A percentile compares a stretch with the other conserved stretches of the same genome.
Evolutionary conservation across 2,797 vertebrate species (phyloP).

Genomic region (Acrossocheilus wenchowensis): DNA sequence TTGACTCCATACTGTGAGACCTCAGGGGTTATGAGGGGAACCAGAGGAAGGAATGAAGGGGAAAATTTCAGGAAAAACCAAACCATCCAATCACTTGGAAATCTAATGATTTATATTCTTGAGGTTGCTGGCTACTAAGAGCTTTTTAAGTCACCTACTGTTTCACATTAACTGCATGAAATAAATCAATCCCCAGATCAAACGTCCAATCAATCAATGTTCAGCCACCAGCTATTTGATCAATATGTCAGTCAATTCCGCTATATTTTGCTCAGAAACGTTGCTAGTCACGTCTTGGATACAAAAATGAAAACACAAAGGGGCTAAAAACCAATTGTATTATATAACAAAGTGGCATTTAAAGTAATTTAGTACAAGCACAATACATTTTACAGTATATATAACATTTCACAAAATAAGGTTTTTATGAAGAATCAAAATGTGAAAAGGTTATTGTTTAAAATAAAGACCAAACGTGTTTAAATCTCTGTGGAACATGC

Average conservation of each 20-base stretch:
- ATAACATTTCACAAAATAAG: neutral
- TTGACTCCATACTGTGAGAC: slow-evolving; percentile 37
- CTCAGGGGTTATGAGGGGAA: slow-evolving; percentile 7
- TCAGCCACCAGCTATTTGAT: neutral
- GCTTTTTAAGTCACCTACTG: neutral
- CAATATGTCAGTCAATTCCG: slow-evolving; percentile 13
- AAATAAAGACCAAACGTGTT: neutral
- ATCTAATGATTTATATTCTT: slow-evolving; percentile 21
- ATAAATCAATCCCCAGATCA: neutral
- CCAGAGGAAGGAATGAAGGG: slow-evolving; percentile 35
- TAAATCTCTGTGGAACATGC: neutral
- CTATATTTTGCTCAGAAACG: neutral
- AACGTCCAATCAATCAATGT: slow-evolving; percentile 24
- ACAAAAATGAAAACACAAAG: neutral
- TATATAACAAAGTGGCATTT: neutral
- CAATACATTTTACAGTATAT: neutral
- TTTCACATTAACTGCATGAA: slow-evolving; percentile 10
- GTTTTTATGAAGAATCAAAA: neutral
- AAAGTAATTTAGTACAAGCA: neutral
- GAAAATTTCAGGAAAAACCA: slow-evolving; percentile 39
- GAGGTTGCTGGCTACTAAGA: neutral
- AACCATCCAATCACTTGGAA: neutral
- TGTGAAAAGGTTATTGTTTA: neutral
- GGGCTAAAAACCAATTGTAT: neutral
- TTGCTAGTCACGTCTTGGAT: neutral